Evolutionary conservation across 1,140 invertebrate species (phyloP), one percentile per base, ranked within the genome.

Genomic region (Littorina saxatilis): DNA sequence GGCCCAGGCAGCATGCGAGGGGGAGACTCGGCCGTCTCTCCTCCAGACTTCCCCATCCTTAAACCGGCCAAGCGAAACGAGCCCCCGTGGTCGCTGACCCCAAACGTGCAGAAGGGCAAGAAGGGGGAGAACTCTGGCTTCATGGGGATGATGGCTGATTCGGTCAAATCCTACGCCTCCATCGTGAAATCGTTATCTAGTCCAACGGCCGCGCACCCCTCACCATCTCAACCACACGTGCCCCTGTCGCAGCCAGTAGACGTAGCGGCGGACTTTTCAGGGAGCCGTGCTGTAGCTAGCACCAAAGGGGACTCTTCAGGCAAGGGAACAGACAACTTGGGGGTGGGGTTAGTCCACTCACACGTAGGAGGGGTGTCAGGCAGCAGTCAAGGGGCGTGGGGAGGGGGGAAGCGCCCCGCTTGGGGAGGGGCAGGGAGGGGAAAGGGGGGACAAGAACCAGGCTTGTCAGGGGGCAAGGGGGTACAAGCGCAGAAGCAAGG

Each of bases 91-190:
- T 78, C 76, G 0, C 39, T 78, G 35, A 43, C 55, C 39, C 76
- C 76, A 20, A 61, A 29, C 37, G 29, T 35, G 2, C 55, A 66
- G 5, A 78, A 63, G 58, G 9, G n/a, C 35, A 63, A 40, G 37
- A 39, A 43, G 52, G 39, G n/a, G 11, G 58, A 40, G 20, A 43
- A 35, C 39, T 15, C 32, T 1, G 58, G 70, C 23, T 47, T 47
- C 39, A 47, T 47, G 39, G 70, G 70, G 4, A 52, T 47, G 70
- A 43, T 73, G 39, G 55, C 55, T 4, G 39, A 61, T 27, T 29
- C 76, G 13, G 39, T 78, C 76, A 78, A 78, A 58, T 63, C 55
- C 35, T 78, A 78, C 39, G 76, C 76, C 55, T 78, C 76, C 76
- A 78, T 78, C 27, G 76, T 78, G 23, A 78, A 78, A 58, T 78